These are phyloP conservation scores for Pseudococcus viburni DNA, from an alignment of 2,888 invertebrate genomes.

Conservation along the genomic window DNA sequence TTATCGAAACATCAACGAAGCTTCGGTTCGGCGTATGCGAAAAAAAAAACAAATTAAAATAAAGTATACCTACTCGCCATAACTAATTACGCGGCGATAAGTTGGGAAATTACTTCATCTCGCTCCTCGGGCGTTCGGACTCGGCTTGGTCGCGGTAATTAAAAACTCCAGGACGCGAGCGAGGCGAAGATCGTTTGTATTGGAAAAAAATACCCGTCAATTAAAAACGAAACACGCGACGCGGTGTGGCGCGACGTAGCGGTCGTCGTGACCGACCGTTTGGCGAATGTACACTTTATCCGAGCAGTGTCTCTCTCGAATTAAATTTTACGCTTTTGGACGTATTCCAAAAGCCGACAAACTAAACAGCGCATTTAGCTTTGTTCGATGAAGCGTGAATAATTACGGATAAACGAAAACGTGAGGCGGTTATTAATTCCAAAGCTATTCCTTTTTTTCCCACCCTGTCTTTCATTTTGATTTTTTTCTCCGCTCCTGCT, in stretches of 20 bases:
- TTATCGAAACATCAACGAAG: background rate
- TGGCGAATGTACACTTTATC: slow-evolving; percentile 13
- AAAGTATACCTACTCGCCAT: background rate
- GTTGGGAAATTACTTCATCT: background rate
- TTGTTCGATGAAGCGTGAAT: slow-evolving; percentile 43
- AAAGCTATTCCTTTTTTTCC: background rate
- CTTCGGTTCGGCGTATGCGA: background rate
- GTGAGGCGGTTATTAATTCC: slow-evolving; percentile 26
- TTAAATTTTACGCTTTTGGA: slow-evolving; percentile 24
- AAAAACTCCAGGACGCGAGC: background rate
- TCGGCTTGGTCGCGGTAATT: background rate
- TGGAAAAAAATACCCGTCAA: background rate
- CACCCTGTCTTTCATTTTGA: background rate
- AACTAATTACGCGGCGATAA: background rate
- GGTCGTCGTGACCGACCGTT: background rate
- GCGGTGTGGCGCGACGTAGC: background rate
- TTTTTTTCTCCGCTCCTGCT: background rate
- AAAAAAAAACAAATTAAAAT: background rate
- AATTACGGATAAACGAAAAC: slow-evolving; percentile 32
- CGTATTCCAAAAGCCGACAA: slow-evolving; percentile 27
- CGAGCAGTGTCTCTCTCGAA: background rate
- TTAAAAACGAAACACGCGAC: background rate
- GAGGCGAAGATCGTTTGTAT: background rate
- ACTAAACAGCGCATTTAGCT: slow-evolving; percentile 26
- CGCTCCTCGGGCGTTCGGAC: background rate